Evolutionary conservation across 2,797 vertebrate genomes (phyloP).

Genomic region (Molossus alvarezi): DNA sequence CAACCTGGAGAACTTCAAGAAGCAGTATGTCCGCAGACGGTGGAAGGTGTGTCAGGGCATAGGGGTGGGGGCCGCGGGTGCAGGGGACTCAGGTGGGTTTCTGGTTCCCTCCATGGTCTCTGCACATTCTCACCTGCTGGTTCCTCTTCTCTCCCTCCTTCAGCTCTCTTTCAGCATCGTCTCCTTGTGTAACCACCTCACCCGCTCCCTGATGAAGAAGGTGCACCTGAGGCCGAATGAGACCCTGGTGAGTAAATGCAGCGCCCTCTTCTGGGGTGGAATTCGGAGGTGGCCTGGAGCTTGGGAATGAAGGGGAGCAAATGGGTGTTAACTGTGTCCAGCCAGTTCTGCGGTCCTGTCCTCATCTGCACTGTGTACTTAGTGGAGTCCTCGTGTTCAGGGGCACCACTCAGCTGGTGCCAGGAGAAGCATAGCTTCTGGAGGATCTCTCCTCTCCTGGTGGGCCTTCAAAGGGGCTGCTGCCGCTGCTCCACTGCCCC

Average conservation of each 20-base stretch:
- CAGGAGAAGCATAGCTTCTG: background rate
- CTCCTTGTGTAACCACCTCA: constrained; percentile 96
- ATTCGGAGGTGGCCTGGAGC: background rate
- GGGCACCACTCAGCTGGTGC: background rate
- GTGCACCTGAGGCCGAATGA: constrained; percentile 88
- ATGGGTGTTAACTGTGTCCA: background rate
- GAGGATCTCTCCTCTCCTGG: background rate
- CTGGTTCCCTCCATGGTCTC: background rate
- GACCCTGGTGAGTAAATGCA: constrained; percentile 89
- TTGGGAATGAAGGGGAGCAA: background rate
- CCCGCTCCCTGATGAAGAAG: constrained; percentile 94
- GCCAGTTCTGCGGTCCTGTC: background rate
- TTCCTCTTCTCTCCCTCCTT: constrained; percentile 25
- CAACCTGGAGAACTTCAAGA: constrained; percentile 98
- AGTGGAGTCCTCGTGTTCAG: background rate
- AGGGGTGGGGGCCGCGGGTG: background rate
- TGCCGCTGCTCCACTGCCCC: background rate
- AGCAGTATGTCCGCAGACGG: constrained; percentile 94
- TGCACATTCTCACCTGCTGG: background rate
- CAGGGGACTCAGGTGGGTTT: accelerated
- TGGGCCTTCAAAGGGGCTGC: background rate
- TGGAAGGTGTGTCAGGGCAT: constrained; percentile 94
- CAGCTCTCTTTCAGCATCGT: constrained; percentile 97
- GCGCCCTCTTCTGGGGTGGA: background rate
- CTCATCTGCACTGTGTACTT: background rate